Evolutionary conservation across 2,888 invertebrate species (phyloP).

Genomic region (Pachymerium ferrugineum): DNA sequence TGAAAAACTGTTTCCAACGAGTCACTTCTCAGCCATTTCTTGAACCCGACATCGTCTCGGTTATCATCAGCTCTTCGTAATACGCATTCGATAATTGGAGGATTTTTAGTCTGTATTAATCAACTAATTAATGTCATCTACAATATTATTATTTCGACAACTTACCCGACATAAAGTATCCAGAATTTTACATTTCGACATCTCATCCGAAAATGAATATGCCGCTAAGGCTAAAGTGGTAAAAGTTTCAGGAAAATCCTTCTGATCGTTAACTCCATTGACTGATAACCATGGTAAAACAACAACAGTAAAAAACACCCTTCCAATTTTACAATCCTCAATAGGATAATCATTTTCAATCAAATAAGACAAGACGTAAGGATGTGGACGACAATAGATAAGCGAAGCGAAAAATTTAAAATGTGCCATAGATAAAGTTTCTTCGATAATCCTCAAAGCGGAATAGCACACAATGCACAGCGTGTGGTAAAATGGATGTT

Average conservation of each 20-base stretch:
- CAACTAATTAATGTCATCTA: slow-evolving; percentile 23
- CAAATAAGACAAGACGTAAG: slow-evolving; percentile 25
- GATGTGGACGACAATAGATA: slow-evolving; percentile 14
- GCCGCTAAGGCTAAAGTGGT: slow-evolving; percentile 35
- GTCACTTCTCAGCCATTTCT: slow-evolving; percentile 40
- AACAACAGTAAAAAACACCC: not conserved
- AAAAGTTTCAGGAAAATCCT: not conserved
- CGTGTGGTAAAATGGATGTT: not conserved
- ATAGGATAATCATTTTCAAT: not conserved
- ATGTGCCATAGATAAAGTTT: not conserved
- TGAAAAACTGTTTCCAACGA: slow-evolving; percentile 40
- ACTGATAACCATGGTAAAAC: not conserved
- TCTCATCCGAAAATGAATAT: slow-evolving; percentile 35
- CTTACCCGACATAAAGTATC: slow-evolving; percentile 34
- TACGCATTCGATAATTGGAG: not conserved
- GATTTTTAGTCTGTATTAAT: not conserved
- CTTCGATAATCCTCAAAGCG: not conserved
- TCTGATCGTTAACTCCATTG: not conserved
- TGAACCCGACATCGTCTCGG: not conserved
- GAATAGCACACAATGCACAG: not conserved
- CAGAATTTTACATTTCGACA: slow-evolving; percentile 34
- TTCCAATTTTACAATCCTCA: not conserved
- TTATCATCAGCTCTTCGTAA: not conserved
- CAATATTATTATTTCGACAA: not conserved
- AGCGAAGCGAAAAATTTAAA: not conserved